Evolutionary conservation across 2,888 invertebrate species (phyloP), one percentile per base, ranked within the genome.

Genomic region (Pharmacophagus antenor): DNA sequence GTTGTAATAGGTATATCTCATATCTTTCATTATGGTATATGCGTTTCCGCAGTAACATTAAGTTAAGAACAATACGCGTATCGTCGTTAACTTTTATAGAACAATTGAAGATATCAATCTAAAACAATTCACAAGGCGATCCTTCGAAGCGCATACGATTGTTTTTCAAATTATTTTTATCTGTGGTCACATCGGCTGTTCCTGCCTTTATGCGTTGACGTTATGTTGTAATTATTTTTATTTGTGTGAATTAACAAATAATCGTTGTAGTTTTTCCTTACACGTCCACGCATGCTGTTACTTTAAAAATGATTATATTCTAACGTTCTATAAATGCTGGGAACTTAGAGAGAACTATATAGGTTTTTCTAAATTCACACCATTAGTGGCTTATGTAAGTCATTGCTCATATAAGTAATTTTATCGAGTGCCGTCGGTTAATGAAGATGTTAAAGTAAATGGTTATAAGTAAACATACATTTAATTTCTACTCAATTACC

Each of bases 81-180:
- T 15, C 17, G 15, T 41, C 23, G 12, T 48, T 25, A 18, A 44
- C 17, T 15, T 52, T 52, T 37, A 44, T 54, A 27, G 52, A 47
- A 56, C 61, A 61, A 61, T 61, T 56, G 52, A 21, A 52, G 61
- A 61, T 61, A 52, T 20, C 12, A 41, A 61, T 56, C 61, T 51
- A 31, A 2, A 18, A 52, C 37, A 3, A 31, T 46, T 61, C 47
- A 18, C 27, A 47, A 37, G 42, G 18, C n/a, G 22, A 49, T 52
- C 56, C 56, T 51, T 56, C 42, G 10, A 37, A 55, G 56, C n/a
- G 42, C 10, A 12, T 22, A 41, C 27, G 21, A 60, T 55, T 60
- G 55, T 55, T 31, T 53, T 12, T 41, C 18, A 20, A 12, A 46
- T 51, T 42, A 27, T n/a, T 56, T 25, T 46, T 10, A 48, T 25